These are phyloP conservation scores for Rhopilema esculentum DNA, from an alignment of 30 jellyfish, hydroid and myxozoan genomes.

Conservation along the genomic window DNA sequence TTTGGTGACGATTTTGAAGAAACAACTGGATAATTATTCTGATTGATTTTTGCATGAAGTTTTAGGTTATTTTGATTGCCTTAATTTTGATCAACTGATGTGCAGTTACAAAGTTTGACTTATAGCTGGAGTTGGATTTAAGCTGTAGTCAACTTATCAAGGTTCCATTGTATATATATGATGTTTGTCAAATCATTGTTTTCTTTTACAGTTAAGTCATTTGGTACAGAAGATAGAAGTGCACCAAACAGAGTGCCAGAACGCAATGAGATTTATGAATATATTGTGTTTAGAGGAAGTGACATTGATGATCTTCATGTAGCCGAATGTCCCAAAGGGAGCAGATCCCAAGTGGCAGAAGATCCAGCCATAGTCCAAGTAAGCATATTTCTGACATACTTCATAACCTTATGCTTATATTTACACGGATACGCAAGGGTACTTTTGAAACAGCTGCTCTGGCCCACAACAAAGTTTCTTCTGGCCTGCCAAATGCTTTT, in stretches of 20 bases:
- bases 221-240: slow-evolving; percentile 87
- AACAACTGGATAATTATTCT: no score
- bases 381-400: background rate
- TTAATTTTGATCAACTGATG: no score
- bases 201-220: slow-evolving; percentile 75
- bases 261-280: slow-evolving; percentile 89
- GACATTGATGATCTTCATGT: slow-evolving; percentile 94
- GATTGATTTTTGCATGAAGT: no score
- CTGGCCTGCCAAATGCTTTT: no score
- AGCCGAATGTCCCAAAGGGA: slow-evolving; percentile 76
- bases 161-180: background rate
- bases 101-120: no score
- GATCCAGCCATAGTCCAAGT: slow-evolving; percentile 98
- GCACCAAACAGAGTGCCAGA: slow-evolving; percentile 83
- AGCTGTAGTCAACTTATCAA: no score
- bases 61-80: no score
- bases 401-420: background rate
- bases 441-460: no score
- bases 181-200: background rate
- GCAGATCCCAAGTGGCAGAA: slow-evolving; percentile 63
- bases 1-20: no score
- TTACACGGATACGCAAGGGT: no score
- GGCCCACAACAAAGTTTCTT: no score
- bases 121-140: no score
- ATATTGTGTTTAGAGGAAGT: slow-evolving; percentile 89